A percentile compares a stretch with the other conserved stretches of the same genome.
Conservation (phyloP, 2,113 vertebrate genomes). For the Tamias sibiricus region DNA sequence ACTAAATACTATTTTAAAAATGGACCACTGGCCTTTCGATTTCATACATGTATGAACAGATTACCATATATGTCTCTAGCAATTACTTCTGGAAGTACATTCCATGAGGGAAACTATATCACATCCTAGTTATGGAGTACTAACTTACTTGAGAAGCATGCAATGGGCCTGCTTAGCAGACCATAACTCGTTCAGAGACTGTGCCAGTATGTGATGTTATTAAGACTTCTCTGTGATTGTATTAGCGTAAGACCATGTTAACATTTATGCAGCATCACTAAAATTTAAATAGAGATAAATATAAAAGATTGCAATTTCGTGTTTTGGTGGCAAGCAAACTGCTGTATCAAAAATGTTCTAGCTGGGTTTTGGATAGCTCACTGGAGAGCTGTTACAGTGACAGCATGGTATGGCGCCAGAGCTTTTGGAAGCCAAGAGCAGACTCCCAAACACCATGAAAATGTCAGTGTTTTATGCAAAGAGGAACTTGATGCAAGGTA, state of each 20-base stretch:
- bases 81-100: constrained; percentile 81
- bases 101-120: constrained; percentile 78
- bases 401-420: constrained; percentile 59
- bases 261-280: constrained; percentile 81
- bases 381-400: constrained; percentile 75
- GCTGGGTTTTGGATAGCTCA: constrained; percentile 79
- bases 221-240: constrained; percentile 83
- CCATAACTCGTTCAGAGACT: constrained; percentile 76
- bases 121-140: constrained; percentile 81
- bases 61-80: constrained; percentile 68
- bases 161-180: constrained; percentile 75
- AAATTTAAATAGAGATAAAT: constrained; percentile 87
- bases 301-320: constrained; percentile 83
- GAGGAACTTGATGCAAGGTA: constrained; percentile 82
- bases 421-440: constrained; percentile 80
- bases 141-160: constrained; percentile 80
- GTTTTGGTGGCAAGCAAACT: constrained; percentile 81
- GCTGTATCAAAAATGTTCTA: constrained; percentile 77
- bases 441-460: constrained; percentile 81
- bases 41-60: constrained; percentile 61
- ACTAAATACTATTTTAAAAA: no score
- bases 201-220: constrained; percentile 81
- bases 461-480: constrained; percentile 86
- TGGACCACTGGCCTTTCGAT: no score
- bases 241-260: constrained; percentile 85